These are phyloP conservation scores for Melikaiella ostensackeni DNA, from an alignment of 2,888 invertebrate genomes.

Conservation along the genomic window DNA sequence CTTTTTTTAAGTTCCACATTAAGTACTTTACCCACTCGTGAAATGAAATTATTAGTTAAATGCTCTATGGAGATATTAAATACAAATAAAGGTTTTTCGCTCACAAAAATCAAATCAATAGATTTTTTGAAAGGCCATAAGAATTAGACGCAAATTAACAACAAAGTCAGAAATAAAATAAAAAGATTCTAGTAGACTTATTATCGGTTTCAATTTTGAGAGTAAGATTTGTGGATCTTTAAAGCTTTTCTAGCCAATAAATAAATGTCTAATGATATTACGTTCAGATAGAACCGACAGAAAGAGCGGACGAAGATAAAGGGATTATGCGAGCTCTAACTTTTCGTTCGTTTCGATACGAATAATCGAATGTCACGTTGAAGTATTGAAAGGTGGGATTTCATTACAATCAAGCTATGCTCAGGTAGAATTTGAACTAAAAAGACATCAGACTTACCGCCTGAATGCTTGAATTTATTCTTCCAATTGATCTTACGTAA, in stretches of 20 bases:
- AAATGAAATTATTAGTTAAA: not conserved
- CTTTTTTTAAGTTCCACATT: not conserved
- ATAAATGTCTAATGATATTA: conserved; percentile 25
- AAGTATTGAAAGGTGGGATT: conserved; percentile 15
- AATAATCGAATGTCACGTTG: conserved; percentile 31
- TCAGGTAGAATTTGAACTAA: not conserved
- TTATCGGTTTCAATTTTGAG: not conserved
- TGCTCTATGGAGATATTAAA: too few species aligned
- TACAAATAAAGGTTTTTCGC: too few species aligned
- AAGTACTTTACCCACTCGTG: not conserved
- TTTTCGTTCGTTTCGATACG: conserved; percentile 30
- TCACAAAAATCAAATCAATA: too few species aligned
- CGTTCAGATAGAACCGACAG: conserved; percentile 10
- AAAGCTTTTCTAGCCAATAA: conserved; percentile 17
- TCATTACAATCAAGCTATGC: not conserved
- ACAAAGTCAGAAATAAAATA: too few species aligned
- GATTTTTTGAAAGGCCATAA: too few species aligned
- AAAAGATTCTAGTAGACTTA: not conserved
- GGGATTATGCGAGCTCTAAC: conserved; percentile 28
- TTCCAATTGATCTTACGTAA: not conserved
- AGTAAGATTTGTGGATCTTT: not conserved
- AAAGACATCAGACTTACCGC: not conserved
- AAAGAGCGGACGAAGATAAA: conserved; percentile 26
- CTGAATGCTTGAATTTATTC: not conserved
- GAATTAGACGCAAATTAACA: too few species aligned